Conservation (phyloP, 2,797 vertebrate species). For the Pteronotus mesoamericanus region DNA sequence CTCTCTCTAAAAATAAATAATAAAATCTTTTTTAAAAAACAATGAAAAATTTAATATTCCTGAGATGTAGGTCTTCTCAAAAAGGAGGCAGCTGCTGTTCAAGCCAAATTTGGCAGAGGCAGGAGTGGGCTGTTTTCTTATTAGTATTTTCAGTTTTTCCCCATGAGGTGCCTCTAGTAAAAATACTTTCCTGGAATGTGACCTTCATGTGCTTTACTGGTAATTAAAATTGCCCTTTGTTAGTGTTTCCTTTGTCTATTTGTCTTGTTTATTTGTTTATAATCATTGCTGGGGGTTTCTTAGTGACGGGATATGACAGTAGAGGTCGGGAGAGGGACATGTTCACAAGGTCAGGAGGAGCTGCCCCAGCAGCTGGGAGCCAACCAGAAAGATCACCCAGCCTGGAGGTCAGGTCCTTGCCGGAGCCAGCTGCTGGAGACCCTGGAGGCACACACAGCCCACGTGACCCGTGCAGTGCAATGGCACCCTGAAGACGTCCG, state of each 20-base stretch:
- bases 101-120: neutral
- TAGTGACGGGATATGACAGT: neutral
- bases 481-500: accelerated
- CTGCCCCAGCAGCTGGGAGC: neutral
- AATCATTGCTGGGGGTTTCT: neutral
- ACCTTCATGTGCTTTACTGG: neutral
- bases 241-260: neutral
- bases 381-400: neutral
- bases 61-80: neutral
- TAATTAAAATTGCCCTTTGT: neutral
- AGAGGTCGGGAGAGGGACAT: neutral
- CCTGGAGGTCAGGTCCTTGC: neutral
- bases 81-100: neutral
- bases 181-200: neutral
- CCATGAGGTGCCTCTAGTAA: neutral
- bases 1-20: neutral
- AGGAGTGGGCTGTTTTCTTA: neutral
- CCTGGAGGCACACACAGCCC: too few species aligned
- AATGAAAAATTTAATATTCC: slow-evolving; percentile 35
- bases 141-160: neutral
- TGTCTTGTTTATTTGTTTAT: neutral
- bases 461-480: accelerated
- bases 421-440: neutral
- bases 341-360: neutral
- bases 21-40: neutral